phyloP scores from a whole-genome alignment of 1,140 invertebrate species.

The Sinonovacula constricta region DNA sequence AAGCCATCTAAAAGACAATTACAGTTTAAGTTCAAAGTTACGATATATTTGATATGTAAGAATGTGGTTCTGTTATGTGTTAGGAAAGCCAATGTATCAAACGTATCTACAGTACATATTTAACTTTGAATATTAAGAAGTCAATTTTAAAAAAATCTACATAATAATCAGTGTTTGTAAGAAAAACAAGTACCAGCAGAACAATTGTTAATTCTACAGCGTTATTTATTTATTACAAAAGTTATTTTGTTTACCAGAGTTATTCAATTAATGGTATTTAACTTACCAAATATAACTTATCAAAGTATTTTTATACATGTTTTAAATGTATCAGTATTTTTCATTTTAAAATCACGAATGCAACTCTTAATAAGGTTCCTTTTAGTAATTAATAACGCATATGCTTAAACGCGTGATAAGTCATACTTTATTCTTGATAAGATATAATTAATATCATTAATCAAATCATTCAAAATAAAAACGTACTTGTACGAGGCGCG shows the following conservation, averaged over 20 bases:
- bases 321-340: neutral
- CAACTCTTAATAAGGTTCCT: neutral
- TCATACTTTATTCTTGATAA: neutral
- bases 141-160: neutral
- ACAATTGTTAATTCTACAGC: too few species aligned
- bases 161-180: neutral
- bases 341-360: neutral
- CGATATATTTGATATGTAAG: neutral
- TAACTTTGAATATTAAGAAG: neutral
- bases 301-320: neutral
- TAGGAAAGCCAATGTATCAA: too few species aligned
- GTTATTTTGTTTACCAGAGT: too few species aligned
- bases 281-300: too few species aligned
- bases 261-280: too few species aligned
- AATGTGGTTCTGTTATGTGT: neutral
- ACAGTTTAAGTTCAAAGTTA: neutral
- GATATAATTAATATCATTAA: neutral
- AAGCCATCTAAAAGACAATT: slow-evolving; percentile 60
- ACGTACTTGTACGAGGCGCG: slow-evolving; percentile 61
- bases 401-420: too few species aligned
- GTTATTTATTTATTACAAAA: too few species aligned
- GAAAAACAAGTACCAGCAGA: neutral
- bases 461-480: neutral
- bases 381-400: neutral
- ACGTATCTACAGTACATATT: neutral